Evolutionary conservation across 1,140 invertebrate species (phyloP).

Genomic region (Aphis craccivora): DNA sequence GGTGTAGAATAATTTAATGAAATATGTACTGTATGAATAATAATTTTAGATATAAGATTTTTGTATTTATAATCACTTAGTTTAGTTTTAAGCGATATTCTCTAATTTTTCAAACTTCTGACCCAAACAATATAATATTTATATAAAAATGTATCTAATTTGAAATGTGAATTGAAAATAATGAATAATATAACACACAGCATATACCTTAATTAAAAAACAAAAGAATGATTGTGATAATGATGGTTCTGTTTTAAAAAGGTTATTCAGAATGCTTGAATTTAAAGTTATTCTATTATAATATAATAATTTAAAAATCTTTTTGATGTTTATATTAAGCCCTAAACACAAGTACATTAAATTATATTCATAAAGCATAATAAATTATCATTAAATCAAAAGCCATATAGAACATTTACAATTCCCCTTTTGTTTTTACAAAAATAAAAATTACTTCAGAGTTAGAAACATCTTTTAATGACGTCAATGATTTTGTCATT

Average conservation of each 20-base stretch:
- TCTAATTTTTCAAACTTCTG: neutral
- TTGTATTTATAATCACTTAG: neutral
- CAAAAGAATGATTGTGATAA: neutral
- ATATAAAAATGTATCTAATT: neutral
- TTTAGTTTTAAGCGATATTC: neutral
- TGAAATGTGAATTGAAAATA: neutral
- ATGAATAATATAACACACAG: neutral
- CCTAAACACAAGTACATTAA: neutral
- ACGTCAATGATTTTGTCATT: conserved; percentile 51
- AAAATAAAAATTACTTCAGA: conserved; percentile 50
- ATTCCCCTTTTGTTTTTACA: conserved; percentile 40
- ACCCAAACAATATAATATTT: neutral
- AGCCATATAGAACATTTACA: conserved; percentile 42
- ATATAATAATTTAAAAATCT: neutral
- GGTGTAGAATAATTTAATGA: neutral
- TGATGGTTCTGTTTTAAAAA: neutral
- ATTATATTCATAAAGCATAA: conserved; percentile 33
- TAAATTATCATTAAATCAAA: conserved; percentile 20
- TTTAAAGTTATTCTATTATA: neutral
- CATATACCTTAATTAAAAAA: neutral
- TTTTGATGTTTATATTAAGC: neutral
- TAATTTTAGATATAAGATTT: neutral
- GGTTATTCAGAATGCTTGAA: neutral
- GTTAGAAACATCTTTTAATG: conserved; percentile 45
- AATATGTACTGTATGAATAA: neutral